A percentile compares a stretch with the other conserved stretches of the same genome.
phyloP scores from a whole-genome alignment of 2,888 invertebrate genomes.

The Petrophora chlorosata region DNA sequence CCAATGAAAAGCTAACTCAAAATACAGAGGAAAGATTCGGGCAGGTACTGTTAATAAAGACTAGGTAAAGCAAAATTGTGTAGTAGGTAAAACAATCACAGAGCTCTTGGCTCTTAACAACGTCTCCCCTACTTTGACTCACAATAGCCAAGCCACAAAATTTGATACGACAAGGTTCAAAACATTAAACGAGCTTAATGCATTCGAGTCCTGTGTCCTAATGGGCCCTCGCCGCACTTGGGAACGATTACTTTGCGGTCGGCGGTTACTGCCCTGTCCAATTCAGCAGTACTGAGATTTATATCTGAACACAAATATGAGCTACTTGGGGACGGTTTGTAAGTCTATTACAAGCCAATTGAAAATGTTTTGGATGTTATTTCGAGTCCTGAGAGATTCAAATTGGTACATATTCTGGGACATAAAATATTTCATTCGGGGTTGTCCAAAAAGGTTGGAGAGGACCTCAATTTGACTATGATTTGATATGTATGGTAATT shows the following conservation, averaged over 20 bases:
- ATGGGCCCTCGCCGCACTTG: slow-evolving; percentile 52
- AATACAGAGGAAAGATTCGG: too few species aligned
- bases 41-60: too few species aligned
- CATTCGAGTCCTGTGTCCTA: slow-evolving; percentile 42
- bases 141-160: slow-evolving; percentile 7
- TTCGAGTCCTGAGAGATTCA: too few species aligned
- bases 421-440: too few species aligned
- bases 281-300: slow-evolving; percentile 13
- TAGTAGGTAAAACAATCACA: not conserved
- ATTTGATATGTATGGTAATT: too few species aligned
- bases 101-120: not conserved
- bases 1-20: too few species aligned
- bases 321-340: not conserved
- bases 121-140: not conserved
- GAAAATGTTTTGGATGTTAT: too few species aligned
- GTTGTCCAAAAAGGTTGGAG: too few species aligned
- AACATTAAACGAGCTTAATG: slow-evolving; percentile 36
- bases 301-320: not conserved
- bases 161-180: slow-evolving; percentile 26
- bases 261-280: slow-evolving; percentile 30
- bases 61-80: too few species aligned
- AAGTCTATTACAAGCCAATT: too few species aligned
- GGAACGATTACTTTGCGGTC: slow-evolving; percentile 36
- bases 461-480: too few species aligned
- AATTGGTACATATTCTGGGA: too few species aligned